A percentile compares a stretch with the other conserved stretches of the same genome.
Conservation (phyloP, 2,113 vertebrate species). For the Rynchops niger region DNA sequence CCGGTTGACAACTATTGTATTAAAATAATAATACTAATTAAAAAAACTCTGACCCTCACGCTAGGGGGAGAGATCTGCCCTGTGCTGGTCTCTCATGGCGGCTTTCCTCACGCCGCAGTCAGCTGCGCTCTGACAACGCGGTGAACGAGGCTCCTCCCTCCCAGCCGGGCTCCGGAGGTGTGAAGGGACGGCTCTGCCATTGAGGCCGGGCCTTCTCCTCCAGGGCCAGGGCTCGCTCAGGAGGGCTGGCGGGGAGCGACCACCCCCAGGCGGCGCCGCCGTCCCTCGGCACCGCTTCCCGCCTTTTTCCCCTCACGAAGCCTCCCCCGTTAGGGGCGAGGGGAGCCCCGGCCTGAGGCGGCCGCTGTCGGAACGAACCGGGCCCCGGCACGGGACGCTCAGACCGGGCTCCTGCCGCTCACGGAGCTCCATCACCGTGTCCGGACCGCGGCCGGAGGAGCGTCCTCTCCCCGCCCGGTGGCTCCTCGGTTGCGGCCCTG, state of each 20-base stretch:
- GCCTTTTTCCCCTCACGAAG: background rate
- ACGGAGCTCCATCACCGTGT: accelerated
- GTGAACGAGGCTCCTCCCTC: background rate
- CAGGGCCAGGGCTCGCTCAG: no score
- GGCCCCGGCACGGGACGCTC: background rate
- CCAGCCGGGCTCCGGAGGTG: accelerated
- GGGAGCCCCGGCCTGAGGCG: background rate
- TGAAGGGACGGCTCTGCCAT: accelerated
- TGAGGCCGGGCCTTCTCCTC: background rate
- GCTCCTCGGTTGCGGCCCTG: background rate
- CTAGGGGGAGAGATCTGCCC: accelerated
- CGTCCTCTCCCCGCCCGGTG: accelerated
- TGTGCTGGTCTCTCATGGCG: accelerated
- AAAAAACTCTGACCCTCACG: background rate
- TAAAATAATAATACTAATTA: background rate
- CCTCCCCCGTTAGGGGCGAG: accelerated
- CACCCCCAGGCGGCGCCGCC: accelerated
- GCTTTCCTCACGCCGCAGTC: accelerated
- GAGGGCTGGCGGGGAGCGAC: background rate
- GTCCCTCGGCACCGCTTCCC: accelerated
- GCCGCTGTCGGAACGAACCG: accelerated
- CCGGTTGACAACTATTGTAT: background rate
- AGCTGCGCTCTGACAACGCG: accelerated
- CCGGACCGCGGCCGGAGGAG: accelerated
- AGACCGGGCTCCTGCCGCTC: accelerated